Evolutionary conservation across 2,797 vertebrate genomes (phyloP).

Genomic region (Typhlichthys eigenmanni): DNA sequence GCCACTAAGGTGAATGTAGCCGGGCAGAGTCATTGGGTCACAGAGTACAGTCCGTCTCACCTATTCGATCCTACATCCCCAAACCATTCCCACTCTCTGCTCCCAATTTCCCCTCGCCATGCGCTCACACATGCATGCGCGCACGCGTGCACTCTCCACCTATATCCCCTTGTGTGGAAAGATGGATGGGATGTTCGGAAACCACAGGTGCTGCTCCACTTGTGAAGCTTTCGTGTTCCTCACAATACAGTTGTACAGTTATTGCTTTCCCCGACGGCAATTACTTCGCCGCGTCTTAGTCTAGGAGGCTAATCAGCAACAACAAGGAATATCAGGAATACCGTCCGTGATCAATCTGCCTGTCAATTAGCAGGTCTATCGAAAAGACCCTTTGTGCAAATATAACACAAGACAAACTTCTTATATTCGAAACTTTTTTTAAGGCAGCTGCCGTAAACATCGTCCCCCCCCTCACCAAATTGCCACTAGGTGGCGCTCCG

Average conservation of each 20-base stretch:
- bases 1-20: constrained; percentile 43
- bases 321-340: constrained; percentile 32
- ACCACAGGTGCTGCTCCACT: constrained; percentile 81
- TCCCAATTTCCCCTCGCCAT: constrained; percentile 3
- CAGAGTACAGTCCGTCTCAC: constrained; percentile 48
- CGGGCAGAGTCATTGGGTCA: constrained; percentile 63
- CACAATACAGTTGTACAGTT: constrained; percentile 35
- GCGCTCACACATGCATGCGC: constrained; percentile 15
- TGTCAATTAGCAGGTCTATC: constrained; percentile 44
- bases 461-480: neutral
- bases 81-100: constrained; percentile 19
- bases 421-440: constrained; percentile 12
- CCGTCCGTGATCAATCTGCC: constrained; percentile 37
- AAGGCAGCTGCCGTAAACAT: neutral
- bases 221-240: constrained; percentile 63
- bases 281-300: constrained; percentile 20
- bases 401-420: constrained; percentile 18
- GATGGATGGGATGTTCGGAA: constrained; percentile 76
- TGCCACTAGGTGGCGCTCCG: constrained; percentile 60
- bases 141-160: constrained; percentile 20
- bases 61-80: constrained; percentile 61
- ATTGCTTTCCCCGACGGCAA: constrained; percentile 39
- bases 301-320: constrained; percentile 30
- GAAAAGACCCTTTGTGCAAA: constrained; percentile 15
- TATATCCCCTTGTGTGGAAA: constrained; percentile 69